Conservation (phyloP, 1,140 invertebrate genomes). For the Lethrus apterus region DNA sequence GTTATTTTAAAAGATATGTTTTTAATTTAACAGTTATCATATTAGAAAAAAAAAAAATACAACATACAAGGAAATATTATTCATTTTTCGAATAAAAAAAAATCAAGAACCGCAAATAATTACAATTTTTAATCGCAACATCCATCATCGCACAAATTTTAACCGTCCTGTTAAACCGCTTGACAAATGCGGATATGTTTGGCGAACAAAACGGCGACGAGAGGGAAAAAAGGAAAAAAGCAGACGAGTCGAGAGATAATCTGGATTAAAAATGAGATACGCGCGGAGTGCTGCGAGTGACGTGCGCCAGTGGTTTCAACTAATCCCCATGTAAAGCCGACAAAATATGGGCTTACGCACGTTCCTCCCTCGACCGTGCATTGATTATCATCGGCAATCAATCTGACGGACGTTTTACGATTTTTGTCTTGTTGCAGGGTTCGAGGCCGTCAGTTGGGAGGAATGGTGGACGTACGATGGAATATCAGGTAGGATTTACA, state of each 20-base stretch:
- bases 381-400: slow-evolving; percentile 35
- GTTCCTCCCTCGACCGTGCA: slow-evolving; percentile 24
- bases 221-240: too few relatives aligned
- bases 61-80: too few relatives aligned
- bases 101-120: neutral
- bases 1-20: too few relatives aligned
- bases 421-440: slow-evolving; percentile 48
- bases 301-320: slow-evolving; percentile 24
- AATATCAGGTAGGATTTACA: slow-evolving; percentile 77
- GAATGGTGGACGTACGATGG: slow-evolving; percentile 93
- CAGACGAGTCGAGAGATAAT: slow-evolving; percentile 29
- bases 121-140: slow-evolving; percentile 11
- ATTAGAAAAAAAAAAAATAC: too few relatives aligned
- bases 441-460: slow-evolving; percentile 76
- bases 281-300: slow-evolving; percentile 24
- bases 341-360: slow-evolving; percentile 34
- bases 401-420: slow-evolving; percentile 19
- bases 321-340: slow-evolving; percentile 34
- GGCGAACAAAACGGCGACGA: too few relatives aligned
- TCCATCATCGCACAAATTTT: slow-evolving; percentile 5
- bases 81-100: too few relatives aligned
- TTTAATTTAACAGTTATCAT: too few relatives aligned
- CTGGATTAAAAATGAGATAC: slow-evolving; percentile 39
- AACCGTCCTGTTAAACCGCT: slow-evolving; percentile 17
- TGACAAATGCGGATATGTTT: slow-evolving; percentile 27